Percentiles rank a stretch among this genome's conserved stretches.
Conservation (phyloP, 1,140 invertebrate species). For the Nixonia krombeini region DNA sequence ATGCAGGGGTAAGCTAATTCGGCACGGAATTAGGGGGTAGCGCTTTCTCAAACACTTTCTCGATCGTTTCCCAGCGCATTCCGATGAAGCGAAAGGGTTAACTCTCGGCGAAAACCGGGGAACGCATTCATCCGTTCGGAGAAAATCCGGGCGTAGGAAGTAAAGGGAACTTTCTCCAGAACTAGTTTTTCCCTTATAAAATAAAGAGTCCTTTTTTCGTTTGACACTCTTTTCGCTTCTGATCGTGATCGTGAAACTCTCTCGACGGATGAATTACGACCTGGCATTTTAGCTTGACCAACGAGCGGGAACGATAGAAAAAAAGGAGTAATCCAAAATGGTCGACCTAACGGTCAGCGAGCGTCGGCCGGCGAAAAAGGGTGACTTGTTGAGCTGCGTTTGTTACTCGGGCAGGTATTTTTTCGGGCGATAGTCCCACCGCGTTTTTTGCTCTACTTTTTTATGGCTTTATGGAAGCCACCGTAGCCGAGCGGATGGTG, state of each 20-base stretch:
- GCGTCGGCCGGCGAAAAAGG: constrained; percentile 32
- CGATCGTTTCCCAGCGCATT: neutral
- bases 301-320: constrained; percentile 25
- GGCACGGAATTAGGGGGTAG: too few species aligned
- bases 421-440: too few species aligned
- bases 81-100: neutral
- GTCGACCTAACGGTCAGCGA: constrained; percentile 64
- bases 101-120: too few species aligned
- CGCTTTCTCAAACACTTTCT: too few species aligned
- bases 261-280: constrained; percentile 31
- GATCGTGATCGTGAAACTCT: constrained; percentile 28
- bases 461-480: constrained; percentile 52
- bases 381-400: constrained; percentile 31
- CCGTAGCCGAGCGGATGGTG: constrained; percentile 31
- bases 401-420: constrained; percentile 39
- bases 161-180: too few species aligned
- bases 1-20: constrained; percentile 8
- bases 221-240: constrained; percentile 6
- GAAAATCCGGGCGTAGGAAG: too few species aligned
- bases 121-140: too few species aligned
- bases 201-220: neutral
- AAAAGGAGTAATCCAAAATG: constrained; percentile 30
- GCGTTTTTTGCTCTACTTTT: constrained; percentile 53
- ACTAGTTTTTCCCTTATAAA: neutral
- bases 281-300: constrained; percentile 30